Percentiles rank a stretch among this genome's conserved stretches.
Conservation (phyloP, 2,113 vertebrate genomes). For the Turnix velox region DNA sequence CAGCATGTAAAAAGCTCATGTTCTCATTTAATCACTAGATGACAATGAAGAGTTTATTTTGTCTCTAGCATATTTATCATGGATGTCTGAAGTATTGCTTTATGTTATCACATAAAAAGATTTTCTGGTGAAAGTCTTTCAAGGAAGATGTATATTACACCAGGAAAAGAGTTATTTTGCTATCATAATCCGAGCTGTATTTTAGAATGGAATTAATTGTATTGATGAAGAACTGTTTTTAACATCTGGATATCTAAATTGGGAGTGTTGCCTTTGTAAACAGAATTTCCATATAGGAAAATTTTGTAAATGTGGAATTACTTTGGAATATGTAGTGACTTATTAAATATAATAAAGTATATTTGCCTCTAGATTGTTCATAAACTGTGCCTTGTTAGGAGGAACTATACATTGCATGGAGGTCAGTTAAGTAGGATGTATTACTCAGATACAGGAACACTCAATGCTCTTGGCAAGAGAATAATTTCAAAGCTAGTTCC, state of each 20-base stretch:
- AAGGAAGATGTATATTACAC: neutral
- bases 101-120: neutral
- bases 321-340: neutral
- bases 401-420: neutral
- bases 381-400: neutral
- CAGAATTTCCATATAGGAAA: neutral
- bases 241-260: neutral
- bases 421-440: neutral
- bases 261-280: neutral
- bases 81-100: slow-evolving; percentile 5
- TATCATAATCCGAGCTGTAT: neutral
- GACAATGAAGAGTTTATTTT: slow-evolving; percentile 8
- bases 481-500: neutral
- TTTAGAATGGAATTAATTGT: neutral
- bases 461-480: neutral
- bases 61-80: neutral
- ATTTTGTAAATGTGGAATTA: neutral
- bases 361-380: neutral
- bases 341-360: neutral
- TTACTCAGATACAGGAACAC: neutral
- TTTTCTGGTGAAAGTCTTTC: neutral
- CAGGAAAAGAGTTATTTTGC: neutral
- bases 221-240: neutral
- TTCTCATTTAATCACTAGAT: neutral
- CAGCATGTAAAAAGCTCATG: neutral